Percentiles rank a stretch among this genome's conserved stretches.
Evolutionary conservation across 2,888 invertebrate species (phyloP).

Genomic region (Marronus borbonicus): DNA sequence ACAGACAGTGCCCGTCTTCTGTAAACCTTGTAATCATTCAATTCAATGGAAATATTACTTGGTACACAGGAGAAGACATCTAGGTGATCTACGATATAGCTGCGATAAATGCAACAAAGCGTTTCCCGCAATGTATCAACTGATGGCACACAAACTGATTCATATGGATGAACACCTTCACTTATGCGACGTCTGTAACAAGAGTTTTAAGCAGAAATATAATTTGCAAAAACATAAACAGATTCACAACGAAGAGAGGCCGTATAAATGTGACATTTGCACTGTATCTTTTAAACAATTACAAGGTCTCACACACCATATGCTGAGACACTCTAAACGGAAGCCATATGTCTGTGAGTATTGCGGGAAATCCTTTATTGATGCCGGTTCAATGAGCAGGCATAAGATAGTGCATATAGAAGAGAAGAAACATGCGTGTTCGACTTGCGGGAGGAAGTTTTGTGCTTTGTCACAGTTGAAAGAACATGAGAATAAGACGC

Average conservation of each 20-base stretch:
- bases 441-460: not conserved
- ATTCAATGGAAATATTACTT: not conserved
- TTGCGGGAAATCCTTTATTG: not conserved
- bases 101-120: not conserved
- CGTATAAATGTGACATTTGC: not conserved
- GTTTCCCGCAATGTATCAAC: not conserved
- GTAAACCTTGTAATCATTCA: constrained; percentile 1
- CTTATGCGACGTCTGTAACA: not conserved
- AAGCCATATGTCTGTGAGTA: not conserved
- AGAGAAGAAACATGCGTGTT: not conserved
- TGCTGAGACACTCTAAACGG: not conserved
- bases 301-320: not conserved
- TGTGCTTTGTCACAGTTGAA: not conserved
- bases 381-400: not conserved
- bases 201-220: not conserved
- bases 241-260: not conserved
- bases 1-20: not conserved
- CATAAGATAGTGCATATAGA: not conserved
- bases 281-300: not conserved
- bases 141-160: not conserved
- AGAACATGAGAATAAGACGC: not conserved
- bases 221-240: not conserved
- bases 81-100: not conserved
- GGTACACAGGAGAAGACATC: not conserved
- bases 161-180: not conserved